These are phyloP conservation scores for Peromyscus attwateri DNA, from an alignment of 2,797 vertebrate species.

Conservation along the genomic window DNA sequence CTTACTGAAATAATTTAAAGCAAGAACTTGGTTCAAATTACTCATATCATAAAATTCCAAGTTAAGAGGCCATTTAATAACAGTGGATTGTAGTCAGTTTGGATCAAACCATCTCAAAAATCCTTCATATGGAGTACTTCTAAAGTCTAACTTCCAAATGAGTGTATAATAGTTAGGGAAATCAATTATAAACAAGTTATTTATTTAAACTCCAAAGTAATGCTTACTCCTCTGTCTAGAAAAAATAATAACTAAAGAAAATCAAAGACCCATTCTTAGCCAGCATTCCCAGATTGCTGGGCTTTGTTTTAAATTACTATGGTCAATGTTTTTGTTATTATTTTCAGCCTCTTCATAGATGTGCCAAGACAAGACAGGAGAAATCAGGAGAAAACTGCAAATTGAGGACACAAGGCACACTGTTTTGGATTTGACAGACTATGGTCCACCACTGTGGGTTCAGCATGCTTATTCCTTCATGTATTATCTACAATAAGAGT, in stretches of 20 bases:
- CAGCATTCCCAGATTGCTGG: background rate
- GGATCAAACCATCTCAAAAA: constrained; percentile 29
- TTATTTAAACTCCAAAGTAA: constrained; percentile 50
- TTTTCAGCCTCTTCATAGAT: background rate
- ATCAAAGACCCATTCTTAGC: background rate
- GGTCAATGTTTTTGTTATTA: background rate
- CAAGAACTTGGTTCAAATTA: constrained; percentile 67
- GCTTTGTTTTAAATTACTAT: background rate
- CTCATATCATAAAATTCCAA: constrained; percentile 73
- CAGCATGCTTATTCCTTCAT: background rate
- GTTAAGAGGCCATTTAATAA: constrained; percentile 63
- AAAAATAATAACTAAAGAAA: constrained; percentile 40
- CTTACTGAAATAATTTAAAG: constrained; percentile 75
- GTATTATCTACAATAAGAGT: background rate
- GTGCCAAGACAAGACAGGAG: background rate
- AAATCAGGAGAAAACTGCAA: background rate
- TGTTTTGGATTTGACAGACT: background rate
- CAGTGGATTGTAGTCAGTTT: constrained; percentile 58
- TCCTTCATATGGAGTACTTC: constrained; percentile 26
- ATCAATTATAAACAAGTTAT: constrained; percentile 63
- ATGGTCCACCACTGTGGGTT: background rate
- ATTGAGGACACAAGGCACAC: background rate
- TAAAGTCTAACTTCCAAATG: constrained; percentile 64
- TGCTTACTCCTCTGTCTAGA: constrained; percentile 21
- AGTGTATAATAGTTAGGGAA: background rate